Evolutionary conservation across 2,797 vertebrate genomes (phyloP), one percentile per base, ranked within the genome.

Genomic region (Urocyon cinereoargenteus): DNA sequence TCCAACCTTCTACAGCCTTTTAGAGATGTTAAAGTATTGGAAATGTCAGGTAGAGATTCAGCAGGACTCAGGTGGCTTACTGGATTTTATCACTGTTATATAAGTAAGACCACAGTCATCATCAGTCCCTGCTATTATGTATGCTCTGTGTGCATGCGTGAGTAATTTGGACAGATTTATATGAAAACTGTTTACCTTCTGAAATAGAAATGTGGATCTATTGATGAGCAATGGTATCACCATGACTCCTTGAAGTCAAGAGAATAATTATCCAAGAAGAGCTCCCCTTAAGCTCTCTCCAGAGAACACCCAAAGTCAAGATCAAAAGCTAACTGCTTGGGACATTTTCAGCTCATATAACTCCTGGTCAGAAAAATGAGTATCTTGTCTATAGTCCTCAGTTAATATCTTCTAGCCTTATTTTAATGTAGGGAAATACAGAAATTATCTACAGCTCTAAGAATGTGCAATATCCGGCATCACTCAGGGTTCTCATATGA

Each of bases 401-500:
- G 68, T 87, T 22, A 21, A 5, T 1, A 28, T 68, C 92, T 75
- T 16, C 16, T 83, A 3, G 72, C 59, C 72, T 68, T 73, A 87
- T 86, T 96, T 96, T 59, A 89, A 96, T 7, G 93, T 85, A 87
- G 92, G 51, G 91, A 92, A 97, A 82, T 75, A 21, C 51, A 55
- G 81, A 84, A 72, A 85, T 19, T 75, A 86, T 59, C 93, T 78
- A 70, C 1, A 94, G n/a, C 28, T 77, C 57, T 82, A 57, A 95
- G 24, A 72, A 57, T 3, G 82, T 1, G 88, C 22, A 9, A n/a
- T 68, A 0, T n/a, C 72, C 34, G 4, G 95, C 93, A 94, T 94
- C 94, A 86, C 90, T 89, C 55, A n/a, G 81, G 13, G 91, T 97
- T 97, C 93, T 96, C 95, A 64, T 88, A 83, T 91, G 97, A 98